These are phyloP conservation scores for Oenanthe oenanthe DNA, from an alignment of 2,113 vertebrate genomes.

Conservation along the genomic window DNA sequence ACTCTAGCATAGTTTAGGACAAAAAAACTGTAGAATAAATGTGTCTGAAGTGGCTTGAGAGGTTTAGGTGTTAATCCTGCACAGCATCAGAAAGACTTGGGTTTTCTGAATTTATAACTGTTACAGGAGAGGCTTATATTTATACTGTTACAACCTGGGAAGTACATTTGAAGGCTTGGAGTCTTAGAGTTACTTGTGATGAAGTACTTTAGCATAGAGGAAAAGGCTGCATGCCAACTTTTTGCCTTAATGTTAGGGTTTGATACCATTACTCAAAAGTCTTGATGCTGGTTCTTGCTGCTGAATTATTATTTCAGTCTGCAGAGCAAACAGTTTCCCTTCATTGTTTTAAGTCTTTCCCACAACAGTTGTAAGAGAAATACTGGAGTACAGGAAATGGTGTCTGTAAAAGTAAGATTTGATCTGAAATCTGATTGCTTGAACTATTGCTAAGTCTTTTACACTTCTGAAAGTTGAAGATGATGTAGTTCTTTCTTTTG, in stretches of 20 bases:
- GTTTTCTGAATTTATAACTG: not conserved
- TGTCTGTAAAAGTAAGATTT: constrained; percentile 23
- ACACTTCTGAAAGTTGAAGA: not conserved
- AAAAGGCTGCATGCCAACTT: not conserved
- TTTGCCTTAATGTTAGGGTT: not conserved
- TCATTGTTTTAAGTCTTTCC: constrained; percentile 25
- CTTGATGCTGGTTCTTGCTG: not conserved
- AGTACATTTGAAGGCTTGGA: not conserved
- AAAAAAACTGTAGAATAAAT: not conserved
- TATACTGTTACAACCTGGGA: fast-evolving
- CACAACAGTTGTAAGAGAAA: not conserved
- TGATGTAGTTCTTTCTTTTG: not conserved
- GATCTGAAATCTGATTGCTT: not conserved
- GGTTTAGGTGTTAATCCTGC: not conserved
- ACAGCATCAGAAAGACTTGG: not conserved
- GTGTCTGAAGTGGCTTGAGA: not conserved
- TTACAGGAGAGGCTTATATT: not conserved
- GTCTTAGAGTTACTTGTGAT: not conserved
- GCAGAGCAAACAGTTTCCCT: not conserved
- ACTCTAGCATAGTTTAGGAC: not conserved
- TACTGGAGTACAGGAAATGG: constrained; percentile 16
- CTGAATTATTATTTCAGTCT: not conserved
- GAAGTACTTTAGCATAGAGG: not conserved
- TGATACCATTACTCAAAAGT: not conserved
- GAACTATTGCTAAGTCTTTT: not conserved